A percentile compares a stretch with the other conserved stretches of the same genome.
Evolutionary conservation across 2,797 vertebrate genomes (phyloP).

Genomic region (Lemur catta): DNA sequence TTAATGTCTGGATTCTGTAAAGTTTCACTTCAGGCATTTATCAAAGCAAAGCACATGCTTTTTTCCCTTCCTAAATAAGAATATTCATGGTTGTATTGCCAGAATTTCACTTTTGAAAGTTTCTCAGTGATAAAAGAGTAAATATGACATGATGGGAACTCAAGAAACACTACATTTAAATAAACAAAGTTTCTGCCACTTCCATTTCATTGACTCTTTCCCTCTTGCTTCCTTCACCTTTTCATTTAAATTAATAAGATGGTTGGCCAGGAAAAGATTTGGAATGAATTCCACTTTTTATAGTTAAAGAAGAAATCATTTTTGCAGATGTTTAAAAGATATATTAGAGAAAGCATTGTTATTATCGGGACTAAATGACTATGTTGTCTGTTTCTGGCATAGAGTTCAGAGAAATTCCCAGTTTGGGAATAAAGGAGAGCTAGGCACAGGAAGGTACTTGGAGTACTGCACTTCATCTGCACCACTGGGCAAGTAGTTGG

Average conservation of each 20-base stretch:
- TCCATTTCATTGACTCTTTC: not conserved
- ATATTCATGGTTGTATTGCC: not conserved
- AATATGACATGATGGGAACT: not conserved
- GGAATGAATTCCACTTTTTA: not conserved
- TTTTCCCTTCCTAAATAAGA: not conserved
- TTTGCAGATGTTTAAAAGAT: not conserved
- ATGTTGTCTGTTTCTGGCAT: not conserved
- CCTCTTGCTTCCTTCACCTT: not conserved
- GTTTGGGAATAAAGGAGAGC: conserved; percentile 2
- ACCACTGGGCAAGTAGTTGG: not conserved
- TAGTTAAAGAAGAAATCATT: not conserved
- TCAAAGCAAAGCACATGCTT: not conserved
- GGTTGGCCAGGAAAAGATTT: not conserved
- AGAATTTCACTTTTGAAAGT: not conserved
- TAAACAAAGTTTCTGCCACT: not conserved
- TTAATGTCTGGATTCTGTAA: not conserved
- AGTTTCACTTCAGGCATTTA: not conserved
- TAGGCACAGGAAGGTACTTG: not conserved
- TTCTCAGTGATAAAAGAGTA: not conserved
- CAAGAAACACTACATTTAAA: not conserved
- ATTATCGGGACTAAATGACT: not conserved
- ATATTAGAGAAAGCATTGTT: not conserved
- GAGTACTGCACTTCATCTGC: not conserved
- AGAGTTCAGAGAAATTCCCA: conserved; percentile 3
- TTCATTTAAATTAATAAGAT: conserved; percentile 9